Base-by-base conservation (phyloP, 2,888 invertebrate species). In the Allolobophora icterica region DNA sequence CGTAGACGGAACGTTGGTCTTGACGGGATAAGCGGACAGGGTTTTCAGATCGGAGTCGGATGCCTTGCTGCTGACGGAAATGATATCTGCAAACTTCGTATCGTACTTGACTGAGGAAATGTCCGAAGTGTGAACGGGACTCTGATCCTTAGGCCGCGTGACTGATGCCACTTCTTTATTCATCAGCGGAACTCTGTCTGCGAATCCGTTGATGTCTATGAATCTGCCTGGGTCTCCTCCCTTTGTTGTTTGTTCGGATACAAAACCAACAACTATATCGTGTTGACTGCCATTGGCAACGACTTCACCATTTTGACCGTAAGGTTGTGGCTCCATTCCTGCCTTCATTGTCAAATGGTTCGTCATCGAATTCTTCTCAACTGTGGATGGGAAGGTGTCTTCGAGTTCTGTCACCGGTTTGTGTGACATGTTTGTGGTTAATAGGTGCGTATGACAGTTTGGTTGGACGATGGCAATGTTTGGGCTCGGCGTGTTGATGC, bases 381-480 rank as follows among this genome's bases (percentile, higher is more conserved):
- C 24, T 52, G 52, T 52, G 24, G 45, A 45, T 45, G 13, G 45
- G 45, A 52, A 6, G 24, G 24, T 24, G 21, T 52, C 71, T 71
- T 71, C 71, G 30, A 71, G 30, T 30, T 71, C 13, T 71, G n/a
- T 71, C n/a, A 13, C 17, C 5, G 30, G 71, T 71, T 38, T 87
- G 35, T 87, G 34, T 24, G n/a, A 1, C 15, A 8, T 24, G 87
- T 87, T 35, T 17, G 87, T 17, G 38, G 24, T 24, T 4, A 35
- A 84, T 21, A 24, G 19, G 87, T 87, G 35, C 21, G 35, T 87
- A 35, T 87, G 38, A 38, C 35, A 17, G 87, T 34, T 87, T 87
- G 87, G 87, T 35, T 87, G 87, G 38, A 87, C 87, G 24, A 87
- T 87, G 38, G 87, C 87, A 35, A 87, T 8, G 38, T 87, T 87